phyloP scores from a whole-genome alignment of 1,140 invertebrate genomes.

The Ptiloglossa arizonensis region DNA sequence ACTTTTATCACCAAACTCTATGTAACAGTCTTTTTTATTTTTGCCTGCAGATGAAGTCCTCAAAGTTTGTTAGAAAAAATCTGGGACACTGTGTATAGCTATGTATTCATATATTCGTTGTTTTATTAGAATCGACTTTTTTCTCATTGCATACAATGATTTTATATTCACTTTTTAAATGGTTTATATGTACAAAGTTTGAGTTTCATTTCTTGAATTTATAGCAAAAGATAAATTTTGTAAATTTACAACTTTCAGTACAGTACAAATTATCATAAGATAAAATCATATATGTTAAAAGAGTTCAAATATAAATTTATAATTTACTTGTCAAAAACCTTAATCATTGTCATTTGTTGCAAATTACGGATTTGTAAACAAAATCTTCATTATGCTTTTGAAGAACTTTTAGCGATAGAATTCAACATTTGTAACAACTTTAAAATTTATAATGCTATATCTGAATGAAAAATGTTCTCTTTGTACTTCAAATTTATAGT shows the following conservation, averaged over 20 bases:
- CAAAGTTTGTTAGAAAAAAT: too few relatives aligned
- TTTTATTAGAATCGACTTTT: background rate
- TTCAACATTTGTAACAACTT: conserved; percentile 35
- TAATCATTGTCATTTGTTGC: background rate
- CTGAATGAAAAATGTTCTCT: conserved; percentile 35
- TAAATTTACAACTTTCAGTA: background rate
- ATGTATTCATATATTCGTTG: background rate
- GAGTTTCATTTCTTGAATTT: background rate
- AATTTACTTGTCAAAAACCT: background rate
- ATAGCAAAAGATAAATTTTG: background rate
- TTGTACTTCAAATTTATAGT: conserved; percentile 48
- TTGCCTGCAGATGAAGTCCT: too few relatives aligned
- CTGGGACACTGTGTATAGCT: too few relatives aligned
- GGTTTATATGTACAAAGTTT: conserved; percentile 11
- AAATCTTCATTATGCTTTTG: background rate
- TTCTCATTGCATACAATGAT: conserved; percentile 6
- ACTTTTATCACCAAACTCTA: too few relatives aligned
- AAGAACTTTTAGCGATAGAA: background rate
- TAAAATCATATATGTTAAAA: background rate
- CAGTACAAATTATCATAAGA: background rate
- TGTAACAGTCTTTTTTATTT: too few relatives aligned
- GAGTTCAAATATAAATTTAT: conserved; percentile 6
- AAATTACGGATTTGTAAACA: background rate
- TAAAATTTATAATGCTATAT: conserved; percentile 15
- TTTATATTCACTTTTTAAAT: conserved; percentile 11